Percentiles rank a stretch among this genome's conserved stretches.
Evolutionary conservation across 2,113 vertebrate species (phyloP).

Genomic region (Passerina amoena): DNA sequence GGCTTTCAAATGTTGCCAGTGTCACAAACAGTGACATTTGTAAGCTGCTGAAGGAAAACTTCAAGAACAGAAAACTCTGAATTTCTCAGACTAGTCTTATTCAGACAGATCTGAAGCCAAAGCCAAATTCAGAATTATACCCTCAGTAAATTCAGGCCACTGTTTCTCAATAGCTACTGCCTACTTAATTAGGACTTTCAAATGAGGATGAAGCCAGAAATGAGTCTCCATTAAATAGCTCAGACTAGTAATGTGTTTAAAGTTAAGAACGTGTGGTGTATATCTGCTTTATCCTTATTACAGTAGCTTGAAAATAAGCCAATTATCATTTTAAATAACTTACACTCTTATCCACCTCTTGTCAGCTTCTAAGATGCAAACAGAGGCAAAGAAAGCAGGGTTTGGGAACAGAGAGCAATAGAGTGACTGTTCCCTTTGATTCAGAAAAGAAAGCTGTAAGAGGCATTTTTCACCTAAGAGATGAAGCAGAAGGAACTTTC

Average conservation of each 20-base stretch:
- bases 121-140: conserved; percentile 23
- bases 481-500: conserved; percentile 10
- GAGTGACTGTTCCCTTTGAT: neutral
- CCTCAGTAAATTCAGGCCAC: conserved; percentile 7
- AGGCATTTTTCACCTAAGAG: neutral
- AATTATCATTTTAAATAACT: conserved; percentile 33
- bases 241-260: neutral
- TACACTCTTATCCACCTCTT: neutral
- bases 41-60: conserved; percentile 25
- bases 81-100: conserved; percentile 33
- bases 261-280: neutral
- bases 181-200: conserved; percentile 10
- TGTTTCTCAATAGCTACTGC: conserved; percentile 1
- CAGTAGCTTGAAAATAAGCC: conserved; percentile 18
- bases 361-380: neutral
- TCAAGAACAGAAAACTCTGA: conserved; percentile 24
- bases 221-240: neutral
- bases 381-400: neutral
- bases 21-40: conserved; percentile 56
- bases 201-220: neutral
- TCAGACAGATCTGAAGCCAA: conserved; percentile 13
- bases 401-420: neutral
- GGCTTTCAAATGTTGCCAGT: conserved; percentile 40
- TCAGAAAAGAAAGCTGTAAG: neutral
- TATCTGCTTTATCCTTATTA: neutral